Evolutionary conservation across 2,797 vertebrate species (phyloP).

Genomic region (Pipistrellus nathusii): DNA sequence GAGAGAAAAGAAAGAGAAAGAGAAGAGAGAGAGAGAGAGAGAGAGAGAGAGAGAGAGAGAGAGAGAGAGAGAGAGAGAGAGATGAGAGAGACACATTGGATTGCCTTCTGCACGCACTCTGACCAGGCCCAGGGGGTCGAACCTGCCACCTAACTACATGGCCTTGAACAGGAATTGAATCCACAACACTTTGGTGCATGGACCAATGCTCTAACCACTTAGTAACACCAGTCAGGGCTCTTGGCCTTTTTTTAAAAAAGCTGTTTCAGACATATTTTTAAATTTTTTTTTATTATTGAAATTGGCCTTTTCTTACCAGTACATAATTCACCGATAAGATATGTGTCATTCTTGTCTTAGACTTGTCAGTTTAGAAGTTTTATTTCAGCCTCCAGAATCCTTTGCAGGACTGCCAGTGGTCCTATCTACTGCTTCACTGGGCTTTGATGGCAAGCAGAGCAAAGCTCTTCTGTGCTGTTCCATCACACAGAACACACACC

Average conservation of each 20-base stretch:
- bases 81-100: no score
- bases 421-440: not conserved
- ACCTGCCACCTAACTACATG: no score
- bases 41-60: no score
- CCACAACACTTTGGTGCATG: no score
- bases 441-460: not conserved
- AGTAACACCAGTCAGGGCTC: not conserved
- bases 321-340: not conserved
- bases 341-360: not conserved
- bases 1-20: not conserved
- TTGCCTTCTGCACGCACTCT: no score
- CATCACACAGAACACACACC: not conserved
- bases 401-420: not conserved
- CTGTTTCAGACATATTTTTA: no score
- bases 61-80: no score
- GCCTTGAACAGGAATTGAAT: no score
- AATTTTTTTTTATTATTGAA: no score
- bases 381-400: not conserved
- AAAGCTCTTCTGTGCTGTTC: not conserved
- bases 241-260: not conserved
- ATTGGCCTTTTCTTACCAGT: not conserved
- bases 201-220: no score
- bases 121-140: no score
- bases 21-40: no score
- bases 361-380: not conserved